Percentiles rank a stretch among this genome's conserved stretches.
phyloP scores from a whole-genome alignment of 2,888 invertebrate species.

The Acleris holmiana region DNA sequence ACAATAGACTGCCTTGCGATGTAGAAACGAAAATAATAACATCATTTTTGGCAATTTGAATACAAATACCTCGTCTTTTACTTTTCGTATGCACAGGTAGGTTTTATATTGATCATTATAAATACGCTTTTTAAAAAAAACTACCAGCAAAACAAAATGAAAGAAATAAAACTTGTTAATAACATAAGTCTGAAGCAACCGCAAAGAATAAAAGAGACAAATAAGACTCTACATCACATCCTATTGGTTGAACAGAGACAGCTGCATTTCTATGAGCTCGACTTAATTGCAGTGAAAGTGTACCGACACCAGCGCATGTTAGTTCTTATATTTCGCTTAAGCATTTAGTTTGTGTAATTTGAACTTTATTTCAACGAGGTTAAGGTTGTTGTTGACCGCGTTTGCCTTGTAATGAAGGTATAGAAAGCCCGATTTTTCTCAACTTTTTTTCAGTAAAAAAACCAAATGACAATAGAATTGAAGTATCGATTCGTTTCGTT shows the following conservation, averaged over 20 bases:
- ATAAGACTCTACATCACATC: not conserved
- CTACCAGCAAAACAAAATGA: not conserved
- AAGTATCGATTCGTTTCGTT: slow-evolving; percentile 48
- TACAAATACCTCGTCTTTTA: too few relatives aligned
- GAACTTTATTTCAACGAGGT: not conserved
- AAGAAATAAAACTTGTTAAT: not conserved
- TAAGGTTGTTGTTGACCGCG: not conserved
- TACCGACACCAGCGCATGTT: slow-evolving; percentile 42
- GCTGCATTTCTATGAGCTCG: slow-evolving; percentile 30
- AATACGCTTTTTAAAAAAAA: slow-evolving; percentile 2
- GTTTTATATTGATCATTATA: not conserved
- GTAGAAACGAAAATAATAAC: too few relatives aligned
- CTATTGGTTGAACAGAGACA: slow-evolving; percentile 28
- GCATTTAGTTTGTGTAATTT: not conserved
- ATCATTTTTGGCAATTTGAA: too few relatives aligned
- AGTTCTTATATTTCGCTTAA: not conserved
- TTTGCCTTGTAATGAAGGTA: slow-evolving; percentile 21
- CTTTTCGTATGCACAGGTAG: too few relatives aligned
- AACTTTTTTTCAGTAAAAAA: slow-evolving; percentile 45
- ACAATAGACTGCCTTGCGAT: too few relatives aligned
- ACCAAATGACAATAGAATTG: slow-evolving; percentile 46
- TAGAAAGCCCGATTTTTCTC: slow-evolving; percentile 51
- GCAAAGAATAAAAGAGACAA: not conserved
- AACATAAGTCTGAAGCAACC: slow-evolving; percentile 6
- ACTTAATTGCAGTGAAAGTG: slow-evolving; percentile 55